These are phyloP conservation scores for Thermophis baileyi DNA, from an alignment of 2,113 vertebrate species.

Conservation along the genomic window DNA sequence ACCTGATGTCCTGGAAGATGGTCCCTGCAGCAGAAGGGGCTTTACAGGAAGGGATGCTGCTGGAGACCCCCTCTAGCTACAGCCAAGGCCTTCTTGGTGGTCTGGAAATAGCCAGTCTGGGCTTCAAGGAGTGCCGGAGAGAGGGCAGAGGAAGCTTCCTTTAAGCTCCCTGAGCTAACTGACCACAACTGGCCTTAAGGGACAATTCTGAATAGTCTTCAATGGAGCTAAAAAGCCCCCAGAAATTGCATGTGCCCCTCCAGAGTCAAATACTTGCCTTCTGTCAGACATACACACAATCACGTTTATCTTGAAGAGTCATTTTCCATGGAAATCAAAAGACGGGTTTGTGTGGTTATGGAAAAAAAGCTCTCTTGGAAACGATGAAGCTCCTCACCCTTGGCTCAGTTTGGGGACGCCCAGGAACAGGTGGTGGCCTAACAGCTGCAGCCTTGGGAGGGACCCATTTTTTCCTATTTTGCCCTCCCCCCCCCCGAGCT, in stretches of 20 bases:
- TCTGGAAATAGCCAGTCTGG: neutral
- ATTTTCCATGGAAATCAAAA: neutral
- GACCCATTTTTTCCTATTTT: conserved; percentile 48
- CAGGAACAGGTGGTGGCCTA: conserved; percentile 27
- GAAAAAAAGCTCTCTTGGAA: neutral
- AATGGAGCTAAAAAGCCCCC: neutral
- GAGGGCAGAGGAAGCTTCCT: neutral
- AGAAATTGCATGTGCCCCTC: neutral
- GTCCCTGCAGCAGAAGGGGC: neutral
- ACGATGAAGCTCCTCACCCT: neutral
- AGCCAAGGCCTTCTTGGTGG: neutral
- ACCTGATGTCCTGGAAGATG: neutral
- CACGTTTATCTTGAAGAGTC: neutral
- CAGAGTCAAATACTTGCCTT: neutral
- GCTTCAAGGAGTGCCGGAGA: neutral
- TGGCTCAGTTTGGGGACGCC: neutral
- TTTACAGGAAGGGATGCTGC: neutral
- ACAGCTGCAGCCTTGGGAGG: conserved; percentile 43
- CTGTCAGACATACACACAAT: neutral
- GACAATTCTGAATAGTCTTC: neutral
- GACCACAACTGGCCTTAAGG: neutral
- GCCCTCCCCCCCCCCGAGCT: conserved; percentile 61
- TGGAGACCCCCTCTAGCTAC: neutral
- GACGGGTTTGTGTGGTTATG: neutral
- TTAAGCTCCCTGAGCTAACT: neutral